Evolutionary conservation across 2,888 invertebrate genomes (phyloP), one percentile per base, ranked within the genome.

Genomic region (Temnothorax rugatulus): DNA sequence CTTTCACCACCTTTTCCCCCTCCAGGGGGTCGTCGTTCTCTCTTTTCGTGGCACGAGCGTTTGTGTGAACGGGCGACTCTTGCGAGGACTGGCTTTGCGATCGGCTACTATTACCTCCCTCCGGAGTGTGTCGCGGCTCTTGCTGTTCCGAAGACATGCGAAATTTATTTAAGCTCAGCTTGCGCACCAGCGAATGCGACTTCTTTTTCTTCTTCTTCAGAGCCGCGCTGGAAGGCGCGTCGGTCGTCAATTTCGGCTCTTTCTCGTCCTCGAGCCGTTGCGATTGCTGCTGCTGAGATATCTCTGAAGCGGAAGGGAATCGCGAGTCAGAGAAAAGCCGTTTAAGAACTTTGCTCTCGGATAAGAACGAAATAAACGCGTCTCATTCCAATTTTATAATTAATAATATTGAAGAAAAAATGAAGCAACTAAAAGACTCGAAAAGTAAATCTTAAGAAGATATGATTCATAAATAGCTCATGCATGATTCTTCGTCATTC

Each of bases 81-180:
- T 93, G 94, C 73, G 94, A 93, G 86, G 94, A 94, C 90, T 93
- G 94, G 88, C 93, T 94, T 86, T 90, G 91, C 38, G 93, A 93
- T 15, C 92, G 91, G 52, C 93, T 94, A 57, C 93, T 93, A 87
- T 94, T 93, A 77, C 93, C 94, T 90, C 93, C 93, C 84, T 94
- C 94, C 15, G 59, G 79, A 71, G 93, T 93, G 83, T 92, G 92
- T 73, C 93, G 85, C 21, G 88, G 87, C n/a, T 90, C 88, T 77
- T 91, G 89, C 57, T 89, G 85, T 34, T 89, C 87, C 68, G 85
- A 73, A 59, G 91, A 91, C 74, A 91, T 82, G 66, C 93, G 91
- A 89, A 94, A 94, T 90, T 94, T 94, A 84, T 90, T 93, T 82
- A 94, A 89, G 86, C 93, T 93, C 83, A 94, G 87, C 89, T 92